Conservation (phyloP, 2,888 invertebrate genomes). For the Dasypolia templi region DNA sequence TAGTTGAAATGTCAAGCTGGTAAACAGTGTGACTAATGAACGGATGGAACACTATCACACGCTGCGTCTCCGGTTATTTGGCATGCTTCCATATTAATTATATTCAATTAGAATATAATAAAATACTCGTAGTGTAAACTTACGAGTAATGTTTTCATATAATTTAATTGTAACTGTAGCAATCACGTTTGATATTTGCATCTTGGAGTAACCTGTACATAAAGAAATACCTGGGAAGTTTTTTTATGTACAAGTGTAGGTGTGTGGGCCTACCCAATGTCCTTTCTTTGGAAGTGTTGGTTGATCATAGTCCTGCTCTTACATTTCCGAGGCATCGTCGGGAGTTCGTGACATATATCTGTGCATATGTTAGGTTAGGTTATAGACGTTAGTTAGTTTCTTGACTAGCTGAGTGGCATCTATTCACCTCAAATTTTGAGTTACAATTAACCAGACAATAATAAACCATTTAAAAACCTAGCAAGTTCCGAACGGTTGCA, state of each 20-base stretch:
- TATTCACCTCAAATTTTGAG: not conserved
- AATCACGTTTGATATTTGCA: not conserved
- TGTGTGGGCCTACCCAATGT: no score
- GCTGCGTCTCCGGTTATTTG: slow-evolving; percentile 63
- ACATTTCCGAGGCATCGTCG: no score
- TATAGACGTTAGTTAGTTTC: no score
- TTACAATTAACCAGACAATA: not conserved
- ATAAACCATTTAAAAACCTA: not conserved
- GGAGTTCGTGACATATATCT: no score
- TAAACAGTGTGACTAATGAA: slow-evolving; percentile 68
- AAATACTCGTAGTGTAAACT: slow-evolving; percentile 39
- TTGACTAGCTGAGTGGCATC: no score
- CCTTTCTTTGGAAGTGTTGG: no score
- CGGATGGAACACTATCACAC: slow-evolving; percentile 59
- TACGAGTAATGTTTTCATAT: slow-evolving; percentile 4
- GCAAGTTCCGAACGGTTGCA: not conserved
- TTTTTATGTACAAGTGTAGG: no score
- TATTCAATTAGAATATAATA: slow-evolving; percentile 56
- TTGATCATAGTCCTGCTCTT: no score
- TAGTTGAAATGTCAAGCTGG: slow-evolving; percentile 66
- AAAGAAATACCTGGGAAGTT: no score
- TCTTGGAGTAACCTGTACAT: no score
- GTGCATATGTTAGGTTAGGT: no score
- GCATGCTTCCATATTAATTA: slow-evolving; percentile 70
- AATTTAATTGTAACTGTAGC: slow-evolving; percentile 14